These are phyloP conservation scores for Papilio elwesi DNA, from an alignment of 2,888 invertebrate genomes.

Conservation along the genomic window DNA sequence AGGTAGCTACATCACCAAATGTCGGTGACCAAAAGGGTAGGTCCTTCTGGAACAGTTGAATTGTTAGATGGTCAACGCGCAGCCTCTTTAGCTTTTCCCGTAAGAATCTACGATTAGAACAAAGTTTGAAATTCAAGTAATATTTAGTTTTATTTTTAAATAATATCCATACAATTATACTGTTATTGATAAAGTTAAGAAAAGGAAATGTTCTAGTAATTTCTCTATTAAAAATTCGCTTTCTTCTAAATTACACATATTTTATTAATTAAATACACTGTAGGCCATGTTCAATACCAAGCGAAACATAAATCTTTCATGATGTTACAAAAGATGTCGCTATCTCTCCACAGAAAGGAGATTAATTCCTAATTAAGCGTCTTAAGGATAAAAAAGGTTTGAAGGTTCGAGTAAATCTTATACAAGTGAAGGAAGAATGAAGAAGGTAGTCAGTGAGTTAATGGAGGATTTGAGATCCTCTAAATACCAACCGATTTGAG, in stretches of 20 bases:
- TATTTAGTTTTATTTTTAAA: too few relatives aligned
- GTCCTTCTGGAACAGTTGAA: too few relatives aligned
- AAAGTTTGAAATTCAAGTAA: background rate
- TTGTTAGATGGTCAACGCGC: too few relatives aligned
- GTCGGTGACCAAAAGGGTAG: too few relatives aligned
- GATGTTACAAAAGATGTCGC: constrained; percentile 3
- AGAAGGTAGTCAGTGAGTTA: background rate
- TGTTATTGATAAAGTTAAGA: too few relatives aligned
- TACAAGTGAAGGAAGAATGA: constrained; percentile 24
- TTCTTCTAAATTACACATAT: too few relatives aligned
- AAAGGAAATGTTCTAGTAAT: too few relatives aligned
- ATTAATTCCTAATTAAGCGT: constrained; percentile 32
- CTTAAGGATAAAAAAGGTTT: constrained; percentile 24
- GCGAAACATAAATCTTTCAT: background rate
- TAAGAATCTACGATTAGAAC: background rate
- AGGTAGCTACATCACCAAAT: too few relatives aligned
- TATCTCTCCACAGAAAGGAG: constrained; percentile 7
- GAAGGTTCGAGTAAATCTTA: constrained; percentile 29
- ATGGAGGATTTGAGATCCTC: constrained; percentile 9
- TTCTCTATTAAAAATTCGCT: too few relatives aligned
- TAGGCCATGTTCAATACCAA: background rate
- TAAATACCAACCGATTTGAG: constrained; percentile 17
- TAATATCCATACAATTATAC: too few relatives aligned
- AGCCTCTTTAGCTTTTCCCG: background rate
- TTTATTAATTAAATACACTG: too few relatives aligned